Base-by-base conservation (phyloP, 2,888 invertebrate genomes). In the Apamea epomidion region DNA sequence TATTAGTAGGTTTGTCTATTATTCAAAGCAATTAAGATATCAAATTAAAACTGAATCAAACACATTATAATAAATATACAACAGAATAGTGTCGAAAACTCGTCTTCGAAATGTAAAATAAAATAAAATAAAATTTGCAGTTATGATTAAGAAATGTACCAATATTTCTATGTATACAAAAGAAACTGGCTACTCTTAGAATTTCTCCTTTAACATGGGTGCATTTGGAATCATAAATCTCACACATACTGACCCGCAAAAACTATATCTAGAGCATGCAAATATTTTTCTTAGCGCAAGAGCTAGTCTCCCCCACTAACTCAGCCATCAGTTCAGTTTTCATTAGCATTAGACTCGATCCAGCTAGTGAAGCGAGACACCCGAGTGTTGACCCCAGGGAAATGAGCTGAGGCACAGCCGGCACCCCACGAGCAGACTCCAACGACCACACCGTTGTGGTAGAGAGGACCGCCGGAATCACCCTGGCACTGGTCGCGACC, bases 401-500 rank as follows among this genome's bases (percentile, higher is more conserved):
- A 92, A 16, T 74, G 60, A 14, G 92, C 78, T 1, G 69, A 77
- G 4, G 87, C 93, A 75, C 93, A 93, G 48, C 86, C 78, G 0
- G 72, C 4, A 6, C 93, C 92, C 88, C 90, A 93, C 0, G 93
- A 93, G 74, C 89, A 90, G 71, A 93, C 78, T 4, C 93, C 93
- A 14, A 93, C 91, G 4, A 93, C 84, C 29, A 91, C 87, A 16
- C 85, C 67, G 42, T 91, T 91, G 86, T 93, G 92, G 77, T 90
- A 90, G 37, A 93, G 89, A 45, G 93, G 93, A 25, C 93, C 92
- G 7, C 93, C 93, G 8, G 92, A 91, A 83, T 93, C 93, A 3
- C 91, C 91, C 81, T 89, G 89, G 84, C 93, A 93, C 83, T 92
- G 92, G 86, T 91, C 93, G 21, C 92, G 92, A 73, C 93, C 93